Percentiles rank a stretch among this genome's conserved stretches.
Conservation (phyloP, 2,888 invertebrate species). For the Microctonus hyperodae region DNA sequence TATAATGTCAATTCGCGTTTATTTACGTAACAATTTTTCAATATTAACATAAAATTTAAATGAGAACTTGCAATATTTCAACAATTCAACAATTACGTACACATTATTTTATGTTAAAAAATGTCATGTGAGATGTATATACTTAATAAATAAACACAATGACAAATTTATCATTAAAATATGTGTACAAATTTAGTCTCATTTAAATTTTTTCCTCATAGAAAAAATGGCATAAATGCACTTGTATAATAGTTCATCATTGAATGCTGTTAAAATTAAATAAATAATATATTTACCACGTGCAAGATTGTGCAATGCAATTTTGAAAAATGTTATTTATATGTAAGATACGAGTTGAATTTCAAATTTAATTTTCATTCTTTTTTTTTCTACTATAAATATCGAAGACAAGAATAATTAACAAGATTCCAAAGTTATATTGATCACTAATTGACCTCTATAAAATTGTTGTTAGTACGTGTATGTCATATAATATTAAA, state of each 20-base stretch:
- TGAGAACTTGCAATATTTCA: neutral
- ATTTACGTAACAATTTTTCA: neutral
- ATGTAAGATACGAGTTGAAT: conserved; percentile 30
- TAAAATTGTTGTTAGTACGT: neutral
- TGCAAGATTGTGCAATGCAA: conserved; percentile 42
- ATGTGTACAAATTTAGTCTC: neutral
- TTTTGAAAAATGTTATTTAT: conserved; percentile 32
- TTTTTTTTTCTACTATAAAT: conserved; percentile 23
- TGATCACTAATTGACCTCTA: conserved; percentile 29
- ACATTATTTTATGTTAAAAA: neutral
- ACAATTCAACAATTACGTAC: neutral
- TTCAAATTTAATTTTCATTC: conserved; percentile 22
- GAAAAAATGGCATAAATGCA: neutral
- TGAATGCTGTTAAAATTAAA: neutral
- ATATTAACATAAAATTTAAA: neutral
- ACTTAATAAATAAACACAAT: neutral
- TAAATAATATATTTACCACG: conserved; percentile 25
- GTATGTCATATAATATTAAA: conserved; percentile 18
- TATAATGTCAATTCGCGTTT: neutral
- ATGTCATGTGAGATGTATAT: neutral
- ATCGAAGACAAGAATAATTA: neutral
- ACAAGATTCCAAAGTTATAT: neutral
- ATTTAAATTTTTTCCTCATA: no score
- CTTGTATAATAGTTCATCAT: neutral
- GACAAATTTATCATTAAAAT: neutral